Evolutionary conservation across 1,140 invertebrate genomes (phyloP).

Genomic region (Contarinia nasturtii): DNA sequence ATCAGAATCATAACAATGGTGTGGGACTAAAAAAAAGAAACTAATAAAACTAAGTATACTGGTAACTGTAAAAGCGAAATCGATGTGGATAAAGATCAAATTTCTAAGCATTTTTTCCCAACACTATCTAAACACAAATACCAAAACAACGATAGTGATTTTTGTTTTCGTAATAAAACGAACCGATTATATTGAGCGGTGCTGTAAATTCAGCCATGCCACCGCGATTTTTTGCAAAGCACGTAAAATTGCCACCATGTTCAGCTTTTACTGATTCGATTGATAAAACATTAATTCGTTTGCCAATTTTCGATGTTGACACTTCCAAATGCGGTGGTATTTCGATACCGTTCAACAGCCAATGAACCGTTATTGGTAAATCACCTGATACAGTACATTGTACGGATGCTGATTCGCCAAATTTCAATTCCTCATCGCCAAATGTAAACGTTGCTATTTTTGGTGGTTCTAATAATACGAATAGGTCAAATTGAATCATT

Average conservation of each 20-base stretch:
- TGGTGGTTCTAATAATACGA: constrained; percentile 32
- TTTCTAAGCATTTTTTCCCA: too few relatives aligned
- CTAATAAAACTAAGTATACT: too few relatives aligned
- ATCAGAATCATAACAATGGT: too few relatives aligned
- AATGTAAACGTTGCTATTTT: constrained; percentile 43
- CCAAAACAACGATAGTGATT: too few relatives aligned
- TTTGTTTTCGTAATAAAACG: too few relatives aligned
- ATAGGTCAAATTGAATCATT: not conserved
- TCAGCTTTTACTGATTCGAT: constrained; percentile 32
- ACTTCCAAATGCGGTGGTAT: constrained; percentile 14
- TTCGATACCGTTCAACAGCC: constrained; percentile 39
- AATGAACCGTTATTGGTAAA: constrained; percentile 46
- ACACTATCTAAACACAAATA: too few relatives aligned
- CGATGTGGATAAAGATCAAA: too few relatives aligned
- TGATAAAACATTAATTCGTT: constrained; percentile 29
- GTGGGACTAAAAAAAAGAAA: too few relatives aligned
- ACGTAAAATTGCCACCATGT: constrained; percentile 54
- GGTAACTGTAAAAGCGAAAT: too few relatives aligned
- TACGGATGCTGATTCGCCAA: constrained; percentile 44
- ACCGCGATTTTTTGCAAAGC: constrained; percentile 39
- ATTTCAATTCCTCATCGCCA: constrained; percentile 43
- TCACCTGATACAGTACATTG: constrained; percentile 54
- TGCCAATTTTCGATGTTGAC: constrained; percentile 21
- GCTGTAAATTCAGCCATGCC: constrained; percentile 31
- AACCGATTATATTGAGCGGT: constrained; percentile 34